Percentiles rank a stretch among this genome's conserved stretches.
These are phyloP conservation scores for Probosciger aterrimus DNA, from an alignment of 2,113 vertebrate genomes.

Conservation along the genomic window DNA sequence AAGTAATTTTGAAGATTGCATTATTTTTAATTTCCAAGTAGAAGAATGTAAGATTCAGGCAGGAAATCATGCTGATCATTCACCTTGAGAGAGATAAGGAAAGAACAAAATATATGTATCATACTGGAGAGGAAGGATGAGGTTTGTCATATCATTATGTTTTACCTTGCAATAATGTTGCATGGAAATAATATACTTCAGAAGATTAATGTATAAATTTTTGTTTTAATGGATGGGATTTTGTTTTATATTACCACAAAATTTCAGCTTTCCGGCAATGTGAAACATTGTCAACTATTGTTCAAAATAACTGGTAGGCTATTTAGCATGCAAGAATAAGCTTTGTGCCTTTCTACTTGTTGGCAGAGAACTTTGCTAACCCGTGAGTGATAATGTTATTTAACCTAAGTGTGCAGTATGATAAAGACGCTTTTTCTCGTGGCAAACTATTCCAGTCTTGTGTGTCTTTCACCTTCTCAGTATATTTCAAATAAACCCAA, in stretches of 20 bases:
- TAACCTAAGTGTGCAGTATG: neutral
- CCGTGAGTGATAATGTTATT: neutral
- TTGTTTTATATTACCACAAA: neutral
- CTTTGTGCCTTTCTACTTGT: neutral
- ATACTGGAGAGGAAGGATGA: neutral
- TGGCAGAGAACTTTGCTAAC: neutral
- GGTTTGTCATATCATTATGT: neutral
- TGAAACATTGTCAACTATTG: neutral
- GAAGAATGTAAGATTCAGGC: neutral
- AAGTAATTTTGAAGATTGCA: neutral
- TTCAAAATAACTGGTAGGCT: neutral
- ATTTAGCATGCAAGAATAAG: neutral
- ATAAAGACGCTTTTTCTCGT: neutral
- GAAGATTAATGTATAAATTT: neutral
- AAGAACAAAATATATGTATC: neutral
- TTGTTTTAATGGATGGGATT: neutral
- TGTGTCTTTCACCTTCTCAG: neutral
- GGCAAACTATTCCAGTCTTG: neutral
- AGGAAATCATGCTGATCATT: neutral
- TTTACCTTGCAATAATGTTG: neutral
- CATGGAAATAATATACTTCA: neutral
- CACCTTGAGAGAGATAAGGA: neutral
- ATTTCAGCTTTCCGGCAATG: neutral
- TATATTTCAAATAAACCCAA: neutral
- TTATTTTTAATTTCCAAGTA: neutral